Percentiles rank a stretch among this genome's conserved stretches.
phyloP scores from a whole-genome alignment of 2,113 vertebrate species.

The Solea senegalensis region DNA sequence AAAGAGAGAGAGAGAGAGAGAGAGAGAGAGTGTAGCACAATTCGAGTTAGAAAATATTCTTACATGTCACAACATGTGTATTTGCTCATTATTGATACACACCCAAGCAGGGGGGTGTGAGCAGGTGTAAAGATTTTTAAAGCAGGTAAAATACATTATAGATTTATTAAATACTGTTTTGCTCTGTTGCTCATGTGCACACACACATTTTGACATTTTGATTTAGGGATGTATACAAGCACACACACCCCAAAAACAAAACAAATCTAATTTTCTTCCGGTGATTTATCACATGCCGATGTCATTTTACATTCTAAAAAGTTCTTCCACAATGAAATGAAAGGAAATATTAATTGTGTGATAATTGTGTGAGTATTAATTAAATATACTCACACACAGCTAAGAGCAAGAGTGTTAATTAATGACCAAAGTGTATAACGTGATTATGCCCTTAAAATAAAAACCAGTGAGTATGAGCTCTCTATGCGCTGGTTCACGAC shows the following conservation, averaged over 20 bases:
- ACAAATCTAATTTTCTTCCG: background rate
- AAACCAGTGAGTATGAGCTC: background rate
- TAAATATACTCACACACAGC: background rate
- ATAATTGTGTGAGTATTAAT: background rate
- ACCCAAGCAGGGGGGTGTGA: background rate
- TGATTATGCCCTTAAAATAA: background rate
- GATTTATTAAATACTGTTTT: constrained; percentile 38
- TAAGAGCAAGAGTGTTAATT: background rate
- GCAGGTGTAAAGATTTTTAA: background rate
- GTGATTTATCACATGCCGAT: constrained; percentile 26
- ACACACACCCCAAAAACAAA: background rate
- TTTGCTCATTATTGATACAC: constrained; percentile 3
- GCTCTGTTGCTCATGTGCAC: background rate
- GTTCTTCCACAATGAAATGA: background rate
- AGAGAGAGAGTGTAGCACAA: background rate
- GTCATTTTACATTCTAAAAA: constrained; percentile 16
- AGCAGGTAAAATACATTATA: constrained; percentile 24
- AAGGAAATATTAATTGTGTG: too few species aligned
- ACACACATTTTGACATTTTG: background rate
- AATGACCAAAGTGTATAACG: background rate
- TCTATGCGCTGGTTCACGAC: background rate
- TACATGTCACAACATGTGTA: constrained; percentile 42
- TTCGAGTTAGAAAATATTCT: constrained; percentile 25
- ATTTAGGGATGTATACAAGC: constrained; percentile 6
- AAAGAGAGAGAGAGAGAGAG: background rate